Evolutionary conservation across 2,888 invertebrate genomes (phyloP), one percentile per base, ranked within the genome.

Genomic region (Drosophila greeni): DNA sequence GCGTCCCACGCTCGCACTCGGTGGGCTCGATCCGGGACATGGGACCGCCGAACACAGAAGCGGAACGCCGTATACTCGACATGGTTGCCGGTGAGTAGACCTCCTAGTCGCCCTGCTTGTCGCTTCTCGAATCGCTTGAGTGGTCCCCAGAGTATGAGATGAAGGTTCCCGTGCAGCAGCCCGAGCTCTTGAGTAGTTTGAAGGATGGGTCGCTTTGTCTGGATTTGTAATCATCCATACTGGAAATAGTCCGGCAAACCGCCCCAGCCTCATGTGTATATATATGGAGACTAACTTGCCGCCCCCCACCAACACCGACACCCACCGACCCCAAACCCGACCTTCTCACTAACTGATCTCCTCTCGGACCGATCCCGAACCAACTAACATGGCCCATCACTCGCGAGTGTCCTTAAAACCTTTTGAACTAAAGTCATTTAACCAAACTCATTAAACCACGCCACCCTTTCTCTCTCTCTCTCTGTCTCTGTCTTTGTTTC

Each of bases 21-120:
- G 93, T 93, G 78, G 94, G 95, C 42, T 92, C 92, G 64, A 89
- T 93, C 70, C 93, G 94, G 87, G 95, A 95, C 80, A 91, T 95
- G 26, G 92, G 92, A 3, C 75, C 73, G 11, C 84, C 84, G 12
- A 93, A 92, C 83, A 92, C 92, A 6, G 94, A 93, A 34, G 89
- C 89, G n/a, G 94, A 94, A 81, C 91, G 93, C 83, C 91, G 94
- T 79, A 94, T 95, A 74, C 90, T 94, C 72, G 94, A 95, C 70
- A 90, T 94, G 80, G 92, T 94, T 69, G 91, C 92, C 74, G 93
- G 88, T 88, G 72, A 84, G 82, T 82, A 70, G 52, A 57, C 29
- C 14, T 42, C 29, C 34, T 14, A 1, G 26, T 43, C 11, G 9
- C 20, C 47, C 33, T 29, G 65, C 52, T 65, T 43, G 14, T 23